phyloP scores from a whole-genome alignment of 2,888 invertebrate genomes.

The Drosophila mercatorum region DNA sequence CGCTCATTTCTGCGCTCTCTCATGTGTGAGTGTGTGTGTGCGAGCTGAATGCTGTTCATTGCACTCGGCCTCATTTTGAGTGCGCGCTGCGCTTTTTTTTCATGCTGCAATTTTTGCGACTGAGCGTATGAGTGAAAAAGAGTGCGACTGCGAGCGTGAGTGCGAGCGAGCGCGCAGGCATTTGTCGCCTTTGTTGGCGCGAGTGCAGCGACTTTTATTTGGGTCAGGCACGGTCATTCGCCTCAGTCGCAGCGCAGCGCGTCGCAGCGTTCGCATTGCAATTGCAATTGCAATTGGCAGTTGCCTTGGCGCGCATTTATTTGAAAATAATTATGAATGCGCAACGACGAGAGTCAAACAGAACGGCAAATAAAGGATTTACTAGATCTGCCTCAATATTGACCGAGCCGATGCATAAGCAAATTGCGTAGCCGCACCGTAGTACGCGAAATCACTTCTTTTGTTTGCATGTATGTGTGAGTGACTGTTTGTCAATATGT shows the following conservation, averaged over 20 bases:
- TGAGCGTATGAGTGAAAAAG: neutral
- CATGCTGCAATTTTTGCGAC: slow-evolving; percentile 50
- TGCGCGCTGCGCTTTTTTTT: slow-evolving; percentile 54
- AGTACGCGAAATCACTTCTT: slow-evolving; percentile 13
- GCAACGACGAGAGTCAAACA: neutral
- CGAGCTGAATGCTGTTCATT: slow-evolving; percentile 83
- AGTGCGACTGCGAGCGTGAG: neutral
- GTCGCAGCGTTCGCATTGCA: slow-evolving; percentile 19
- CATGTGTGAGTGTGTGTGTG: neutral
- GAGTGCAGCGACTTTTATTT: slow-evolving; percentile 88
- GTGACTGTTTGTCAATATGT: neutral
- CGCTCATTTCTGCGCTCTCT: slow-evolving; percentile 30
- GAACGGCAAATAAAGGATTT: slow-evolving; percentile 14
- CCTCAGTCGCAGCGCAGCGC: slow-evolving; percentile 65
- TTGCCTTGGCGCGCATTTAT: slow-evolving; percentile 79
- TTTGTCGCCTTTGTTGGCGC: slow-evolving; percentile 58
- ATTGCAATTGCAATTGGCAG: slow-evolving; percentile 49
- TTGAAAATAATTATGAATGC: slow-evolving; percentile 72
- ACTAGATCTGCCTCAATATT: neutral
- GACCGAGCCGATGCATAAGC: neutral
- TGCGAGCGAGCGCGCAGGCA: slow-evolving; percentile 21
- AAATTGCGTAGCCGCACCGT: slow-evolving; percentile 24
- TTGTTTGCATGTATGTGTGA: slow-evolving; percentile 7
- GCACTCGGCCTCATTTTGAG: slow-evolving; percentile 82
- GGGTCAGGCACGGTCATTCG: slow-evolving; percentile 88